Percentiles rank a stretch among this genome's conserved stretches.
Conservation (phyloP, 2,113 vertebrate species). For the Brachirus orientalis region DNA sequence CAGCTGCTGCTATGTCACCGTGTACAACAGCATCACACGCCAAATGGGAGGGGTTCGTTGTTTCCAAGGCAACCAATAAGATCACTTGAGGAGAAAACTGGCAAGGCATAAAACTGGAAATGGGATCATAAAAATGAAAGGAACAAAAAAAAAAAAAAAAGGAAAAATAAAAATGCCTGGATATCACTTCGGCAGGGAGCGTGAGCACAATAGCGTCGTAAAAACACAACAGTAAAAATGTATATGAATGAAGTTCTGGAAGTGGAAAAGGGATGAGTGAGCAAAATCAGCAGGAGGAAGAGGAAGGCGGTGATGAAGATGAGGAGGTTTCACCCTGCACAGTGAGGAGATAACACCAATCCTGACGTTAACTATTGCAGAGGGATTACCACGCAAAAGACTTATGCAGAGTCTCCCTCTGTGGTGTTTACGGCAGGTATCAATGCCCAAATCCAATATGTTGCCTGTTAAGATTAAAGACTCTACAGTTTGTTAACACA, state of each 20-base stretch:
- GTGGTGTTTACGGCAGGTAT: no score
- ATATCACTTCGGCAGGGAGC: constrained; percentile 37
- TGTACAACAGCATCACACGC: constrained; percentile 10
- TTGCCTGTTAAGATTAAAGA: no score
- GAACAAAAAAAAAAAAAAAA: constrained; percentile 15
- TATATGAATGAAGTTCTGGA: constrained; percentile 16
- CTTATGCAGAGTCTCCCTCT: no score
- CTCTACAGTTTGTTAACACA: no score
- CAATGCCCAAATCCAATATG: no score
- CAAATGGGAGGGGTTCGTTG: constrained; percentile 35
- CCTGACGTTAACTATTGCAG: no score
- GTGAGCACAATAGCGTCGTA: constrained; percentile 48
- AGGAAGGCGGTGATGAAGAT: not conserved
- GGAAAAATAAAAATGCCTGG: constrained; percentile 27
- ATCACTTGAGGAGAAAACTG: constrained; percentile 7
- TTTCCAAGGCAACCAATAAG: constrained; percentile 55
- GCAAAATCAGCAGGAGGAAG: not conserved
- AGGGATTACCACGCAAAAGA: no score
- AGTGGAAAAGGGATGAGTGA: constrained; percentile 23
- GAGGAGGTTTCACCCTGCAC: constrained; percentile 22
- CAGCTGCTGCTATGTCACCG: constrained; percentile 65
- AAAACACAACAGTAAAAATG: constrained; percentile 46
- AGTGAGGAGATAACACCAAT: not conserved
- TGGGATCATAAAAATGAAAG: constrained; percentile 47
- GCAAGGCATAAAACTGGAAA: constrained; percentile 43